Percentiles rank a stretch among this genome's conserved stretches.
These are phyloP conservation scores for Centropus unirufus DNA, from an alignment of 2,113 vertebrate species.

Conservation along the genomic window DNA sequence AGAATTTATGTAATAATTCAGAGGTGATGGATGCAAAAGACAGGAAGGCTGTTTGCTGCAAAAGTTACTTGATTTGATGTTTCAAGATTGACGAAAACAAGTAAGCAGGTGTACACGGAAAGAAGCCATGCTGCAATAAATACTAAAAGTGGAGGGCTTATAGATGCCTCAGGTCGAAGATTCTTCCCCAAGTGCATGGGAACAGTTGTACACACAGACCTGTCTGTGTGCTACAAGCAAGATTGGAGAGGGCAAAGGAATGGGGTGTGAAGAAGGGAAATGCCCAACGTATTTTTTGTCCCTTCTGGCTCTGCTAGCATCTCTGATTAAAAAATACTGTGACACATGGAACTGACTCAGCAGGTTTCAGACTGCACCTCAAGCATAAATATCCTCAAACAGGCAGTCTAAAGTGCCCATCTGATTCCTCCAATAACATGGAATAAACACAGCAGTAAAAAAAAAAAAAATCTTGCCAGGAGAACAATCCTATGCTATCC, in stretches of 20 bases:
- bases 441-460: neutral
- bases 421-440: accelerated
- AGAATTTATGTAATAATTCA: slow-evolving; percentile 3
- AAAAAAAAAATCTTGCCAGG: neutral
- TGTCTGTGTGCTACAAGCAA: neutral
- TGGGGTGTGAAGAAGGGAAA: neutral
- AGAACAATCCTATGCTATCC: neutral
- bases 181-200: neutral
- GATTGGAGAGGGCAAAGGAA: neutral
- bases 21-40: neutral
- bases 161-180: neutral
- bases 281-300: neutral
- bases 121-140: neutral
- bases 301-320: neutral
- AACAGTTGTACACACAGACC: neutral
- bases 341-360: neutral
- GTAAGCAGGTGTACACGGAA: neutral
- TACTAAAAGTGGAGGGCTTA: neutral
- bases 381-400: neutral
- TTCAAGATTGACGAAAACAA: neutral
- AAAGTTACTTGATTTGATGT: neutral
- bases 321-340: neutral
- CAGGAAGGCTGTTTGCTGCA: neutral
- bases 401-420: neutral
- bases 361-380: neutral